phyloP scores from a whole-genome alignment of 2,797 vertebrate species.

The Ataeniobius toweri region DNA sequence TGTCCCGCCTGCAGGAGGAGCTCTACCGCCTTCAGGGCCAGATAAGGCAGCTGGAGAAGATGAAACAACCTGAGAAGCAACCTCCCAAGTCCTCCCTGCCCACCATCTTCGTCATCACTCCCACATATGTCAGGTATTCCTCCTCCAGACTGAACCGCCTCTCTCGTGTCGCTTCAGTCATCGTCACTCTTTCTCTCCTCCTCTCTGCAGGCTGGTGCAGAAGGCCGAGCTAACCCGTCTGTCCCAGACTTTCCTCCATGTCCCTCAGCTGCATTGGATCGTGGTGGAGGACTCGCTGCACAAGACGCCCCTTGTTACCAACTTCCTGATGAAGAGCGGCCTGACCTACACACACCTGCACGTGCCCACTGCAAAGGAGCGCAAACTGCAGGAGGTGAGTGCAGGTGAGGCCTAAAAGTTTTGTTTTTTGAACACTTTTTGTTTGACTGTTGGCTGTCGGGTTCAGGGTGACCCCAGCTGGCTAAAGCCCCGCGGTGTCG shows the following conservation, averaged over 20 bases:
- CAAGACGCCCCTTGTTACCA: conserved; percentile 73
- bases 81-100: conserved; percentile 61
- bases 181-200: rapidly evolving
- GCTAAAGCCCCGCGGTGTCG: conserved; percentile 86
- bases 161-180: not conserved
- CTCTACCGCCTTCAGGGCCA: conserved; percentile 80
- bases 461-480: conserved; percentile 83
- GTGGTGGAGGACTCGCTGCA: conserved; percentile 81
- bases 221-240: conserved; percentile 85
- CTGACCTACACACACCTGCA: conserved; percentile 82
- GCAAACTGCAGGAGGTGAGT: conserved; percentile 81
- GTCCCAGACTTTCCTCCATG: conserved; percentile 82
- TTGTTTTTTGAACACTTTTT: not conserved
- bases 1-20: conserved; percentile 84
- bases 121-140: conserved; percentile 84
- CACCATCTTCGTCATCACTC: conserved; percentile 88
- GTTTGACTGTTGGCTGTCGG: not conserved
- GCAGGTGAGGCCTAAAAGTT: not conserved
- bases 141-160: rapidly evolving
- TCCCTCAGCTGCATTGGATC: conserved; percentile 84
- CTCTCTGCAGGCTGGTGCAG: conserved; percentile 77
- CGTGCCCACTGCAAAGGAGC: conserved; percentile 78
- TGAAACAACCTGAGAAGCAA: conserved; percentile 64
- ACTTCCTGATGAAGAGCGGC: conserved; percentile 76
- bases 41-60: conserved; percentile 70